Conservation (phyloP, 1,140 invertebrate species). For the Halotydeus destructor region DNA sequence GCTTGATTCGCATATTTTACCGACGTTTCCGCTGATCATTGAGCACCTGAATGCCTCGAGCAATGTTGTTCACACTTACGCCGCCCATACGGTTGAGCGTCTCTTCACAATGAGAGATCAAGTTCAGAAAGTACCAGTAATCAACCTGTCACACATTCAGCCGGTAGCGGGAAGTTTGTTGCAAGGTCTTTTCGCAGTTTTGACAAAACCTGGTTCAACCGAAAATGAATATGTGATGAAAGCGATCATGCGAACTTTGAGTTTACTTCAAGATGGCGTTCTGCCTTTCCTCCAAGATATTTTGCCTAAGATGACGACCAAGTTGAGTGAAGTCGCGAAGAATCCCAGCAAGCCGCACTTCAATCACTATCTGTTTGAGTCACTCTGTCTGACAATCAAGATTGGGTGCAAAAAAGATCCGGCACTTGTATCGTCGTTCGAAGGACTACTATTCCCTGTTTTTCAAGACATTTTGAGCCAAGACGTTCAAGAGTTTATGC, state of each 20-base stretch:
- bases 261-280: constrained; percentile 50
- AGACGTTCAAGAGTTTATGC: constrained; percentile 90
- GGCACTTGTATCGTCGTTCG: constrained; percentile 60
- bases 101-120: constrained; percentile 43
- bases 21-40: constrained; percentile 50
- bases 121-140: constrained; percentile 12
- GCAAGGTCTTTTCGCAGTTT: constrained; percentile 45
- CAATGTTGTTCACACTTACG: constrained; percentile 80
- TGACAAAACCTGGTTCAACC: constrained; percentile 45
- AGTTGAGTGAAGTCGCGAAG: constrained; percentile 57
- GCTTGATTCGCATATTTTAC: constrained; percentile 48
- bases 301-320: constrained; percentile 59
- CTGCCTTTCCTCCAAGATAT: constrained; percentile 54
- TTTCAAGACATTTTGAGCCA: constrained; percentile 80
- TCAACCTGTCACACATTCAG: constrained; percentile 28
- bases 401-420: constrained; percentile 63
- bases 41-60: constrained; percentile 44
- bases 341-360: constrained; percentile 92
- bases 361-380: constrained; percentile 93
- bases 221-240: constrained; percentile 98
- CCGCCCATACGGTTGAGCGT: constrained; percentile 73
- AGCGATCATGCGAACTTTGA: constrained; percentile 73
- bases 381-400: constrained; percentile 58
- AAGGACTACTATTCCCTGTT: constrained; percentile 70
- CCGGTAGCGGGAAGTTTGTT: constrained; percentile 37